These are phyloP conservation scores for Hypolimnas misippus DNA, from an alignment of 2,888 invertebrate genomes.

Conservation along the genomic window DNA sequence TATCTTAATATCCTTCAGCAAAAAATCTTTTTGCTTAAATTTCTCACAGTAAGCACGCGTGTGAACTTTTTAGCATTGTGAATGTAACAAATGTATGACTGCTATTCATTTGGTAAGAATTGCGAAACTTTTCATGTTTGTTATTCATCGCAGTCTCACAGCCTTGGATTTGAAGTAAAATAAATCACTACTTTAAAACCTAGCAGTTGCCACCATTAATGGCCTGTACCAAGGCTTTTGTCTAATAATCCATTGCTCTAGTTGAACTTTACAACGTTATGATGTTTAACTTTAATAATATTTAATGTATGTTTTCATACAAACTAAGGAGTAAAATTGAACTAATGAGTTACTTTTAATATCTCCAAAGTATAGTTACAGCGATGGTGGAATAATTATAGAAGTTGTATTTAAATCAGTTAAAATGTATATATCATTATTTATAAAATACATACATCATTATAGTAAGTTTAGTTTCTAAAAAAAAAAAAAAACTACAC, in stretches of 20 bases:
- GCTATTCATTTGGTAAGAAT: conserved; percentile 57
- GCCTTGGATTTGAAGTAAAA: conserved; percentile 64
- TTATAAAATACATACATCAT: no score
- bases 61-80: conserved; percentile 77
- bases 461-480: no score
- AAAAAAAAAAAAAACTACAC: no score
- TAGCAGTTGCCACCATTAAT: conserved; percentile 28
- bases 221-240: conserved; percentile 27
- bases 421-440: no score
- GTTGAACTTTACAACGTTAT: background rate
- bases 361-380: no score
- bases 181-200: conserved; percentile 53
- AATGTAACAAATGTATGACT: conserved; percentile 60
- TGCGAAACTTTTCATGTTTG: conserved; percentile 66
- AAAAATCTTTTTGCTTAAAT: conserved; percentile 21
- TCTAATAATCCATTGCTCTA: no score
- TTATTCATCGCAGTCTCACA: conserved; percentile 65
- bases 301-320: no score
- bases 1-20: conserved; percentile 5
- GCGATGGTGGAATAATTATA: no score
- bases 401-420: no score
- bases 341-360: no score
- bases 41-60: conserved; percentile 56
- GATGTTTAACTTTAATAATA: no score
- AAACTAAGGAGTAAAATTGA: no score